phyloP scores from a whole-genome alignment of 2,888 invertebrate genomes.

The Apodemia duryi region DNA sequence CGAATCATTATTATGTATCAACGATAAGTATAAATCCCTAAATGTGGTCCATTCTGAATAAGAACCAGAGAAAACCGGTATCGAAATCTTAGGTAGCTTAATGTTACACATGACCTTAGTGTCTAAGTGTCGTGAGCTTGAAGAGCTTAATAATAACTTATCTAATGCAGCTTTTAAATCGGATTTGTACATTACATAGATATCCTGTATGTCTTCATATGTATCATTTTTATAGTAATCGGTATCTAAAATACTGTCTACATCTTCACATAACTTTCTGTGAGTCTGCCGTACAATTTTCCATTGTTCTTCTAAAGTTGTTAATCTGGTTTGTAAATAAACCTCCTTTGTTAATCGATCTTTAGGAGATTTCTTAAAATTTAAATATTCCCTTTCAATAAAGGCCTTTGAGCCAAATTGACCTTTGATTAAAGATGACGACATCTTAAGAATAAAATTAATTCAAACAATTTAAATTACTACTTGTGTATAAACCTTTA shows the following conservation, averaged over 20 bases:
- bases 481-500: background rate
- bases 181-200: slow-evolving; percentile 15
- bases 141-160: background rate
- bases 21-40: background rate
- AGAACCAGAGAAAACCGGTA: background rate
- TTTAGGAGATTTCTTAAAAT: background rate
- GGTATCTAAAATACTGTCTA: background rate
- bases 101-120: slow-evolving; percentile 20
- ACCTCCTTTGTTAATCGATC: background rate
- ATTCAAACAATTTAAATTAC: background rate
- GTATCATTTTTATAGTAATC: slow-evolving; percentile 12
- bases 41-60: slow-evolving; percentile 4
- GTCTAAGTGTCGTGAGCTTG: background rate
- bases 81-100: slow-evolving; percentile 6
- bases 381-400: too few species aligned
- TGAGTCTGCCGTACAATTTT: background rate
- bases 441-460: background rate
- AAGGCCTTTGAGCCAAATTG: background rate
- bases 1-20: background rate
- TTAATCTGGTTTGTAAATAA: background rate
- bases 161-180: slow-evolving; percentile 3
- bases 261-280: background rate
- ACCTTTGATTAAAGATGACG: background rate
- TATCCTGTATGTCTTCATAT: slow-evolving; percentile 8
- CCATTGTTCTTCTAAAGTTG: background rate